Conservation (phyloP, 2,797 vertebrate genomes). For the Alectoris magna region DNA sequence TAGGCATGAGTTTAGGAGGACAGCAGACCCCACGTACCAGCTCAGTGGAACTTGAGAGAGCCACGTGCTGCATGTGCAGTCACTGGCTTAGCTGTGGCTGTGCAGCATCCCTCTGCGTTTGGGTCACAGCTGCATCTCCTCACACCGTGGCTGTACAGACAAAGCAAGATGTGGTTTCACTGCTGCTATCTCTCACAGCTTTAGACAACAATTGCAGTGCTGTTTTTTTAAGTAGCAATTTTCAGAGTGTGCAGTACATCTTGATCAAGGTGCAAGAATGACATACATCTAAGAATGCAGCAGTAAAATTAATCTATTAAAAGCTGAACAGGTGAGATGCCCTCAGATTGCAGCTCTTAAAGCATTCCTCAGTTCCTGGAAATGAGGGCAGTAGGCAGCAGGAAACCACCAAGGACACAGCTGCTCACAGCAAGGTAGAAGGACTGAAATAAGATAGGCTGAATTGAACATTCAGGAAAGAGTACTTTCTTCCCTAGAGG, state of each 20-base stretch:
- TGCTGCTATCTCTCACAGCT: neutral
- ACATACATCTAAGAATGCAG: neutral
- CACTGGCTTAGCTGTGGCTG: neutral
- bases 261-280: neutral
- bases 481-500: neutral
- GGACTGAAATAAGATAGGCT: neutral
- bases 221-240: neutral
- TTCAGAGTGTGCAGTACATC: neutral
- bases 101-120: neutral
- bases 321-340: neutral
- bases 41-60: neutral
- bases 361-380: neutral
- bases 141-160: fast-evolving
- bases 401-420: neutral
- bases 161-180: neutral
- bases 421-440: neutral
- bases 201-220: neutral
- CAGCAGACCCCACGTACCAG: fast-evolving
- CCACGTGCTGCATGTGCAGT: fast-evolving
- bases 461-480: neutral
- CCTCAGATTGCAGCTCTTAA: neutral
- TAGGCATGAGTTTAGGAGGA: neutral
- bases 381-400: neutral
- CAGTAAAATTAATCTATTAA: neutral
- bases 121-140: neutral